These are phyloP conservation scores for Eulacestoma nigropectus DNA, from an alignment of 2,113 vertebrate genomes.

Conservation along the genomic window DNA sequence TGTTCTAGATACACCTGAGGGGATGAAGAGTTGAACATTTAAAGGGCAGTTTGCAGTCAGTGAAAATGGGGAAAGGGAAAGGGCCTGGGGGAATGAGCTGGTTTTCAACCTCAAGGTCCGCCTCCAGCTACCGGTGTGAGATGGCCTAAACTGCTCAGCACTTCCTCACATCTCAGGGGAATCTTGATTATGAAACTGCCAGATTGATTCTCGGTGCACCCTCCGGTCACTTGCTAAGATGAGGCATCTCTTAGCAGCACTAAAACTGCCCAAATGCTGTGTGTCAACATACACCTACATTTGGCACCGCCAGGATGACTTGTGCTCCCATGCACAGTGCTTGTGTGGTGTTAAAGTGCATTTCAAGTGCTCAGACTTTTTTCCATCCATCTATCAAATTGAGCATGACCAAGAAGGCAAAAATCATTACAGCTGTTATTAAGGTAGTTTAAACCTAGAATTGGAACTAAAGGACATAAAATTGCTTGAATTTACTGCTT, in stretches of 20 bases:
- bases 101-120: not conserved
- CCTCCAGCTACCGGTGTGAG: not conserved
- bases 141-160: rapidly evolving
- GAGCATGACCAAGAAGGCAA: not conserved
- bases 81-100: not conserved
- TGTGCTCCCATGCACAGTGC: not conserved
- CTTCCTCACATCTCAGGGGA: not conserved
- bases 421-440: not conserved
- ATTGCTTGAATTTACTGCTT: not conserved
- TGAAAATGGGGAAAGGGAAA: not conserved
- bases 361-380: not conserved
- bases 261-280: not conserved
- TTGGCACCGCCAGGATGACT: not conserved
- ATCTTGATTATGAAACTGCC: not conserved
- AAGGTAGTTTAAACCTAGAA: not conserved
- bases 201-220: rapidly evolving
- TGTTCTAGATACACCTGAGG: not conserved
- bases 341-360: not conserved
- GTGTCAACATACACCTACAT: not conserved
- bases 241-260: not conserved
- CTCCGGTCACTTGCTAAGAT: not conserved
- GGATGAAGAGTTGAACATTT: not conserved
- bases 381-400: not conserved
- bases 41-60: not conserved
- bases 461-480: not conserved